Base-by-base conservation (phyloP, 2,797 vertebrate genomes). In the Hydrolagus colliei region DNA sequence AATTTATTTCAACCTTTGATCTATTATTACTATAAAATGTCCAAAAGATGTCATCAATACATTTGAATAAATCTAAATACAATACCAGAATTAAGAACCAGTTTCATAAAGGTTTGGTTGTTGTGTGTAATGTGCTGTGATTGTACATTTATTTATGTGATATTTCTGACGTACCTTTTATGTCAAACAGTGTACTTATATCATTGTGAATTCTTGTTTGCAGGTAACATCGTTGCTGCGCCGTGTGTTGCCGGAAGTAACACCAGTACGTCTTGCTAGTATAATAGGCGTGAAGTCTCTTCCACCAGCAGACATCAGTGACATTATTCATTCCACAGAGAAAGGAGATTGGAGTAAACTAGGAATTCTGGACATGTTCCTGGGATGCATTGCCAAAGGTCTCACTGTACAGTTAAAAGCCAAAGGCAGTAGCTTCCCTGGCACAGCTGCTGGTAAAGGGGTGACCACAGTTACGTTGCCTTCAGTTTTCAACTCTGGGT, bases 401-500 rank as follows among this genome's bases (percentile, higher is more conserved):
- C 97, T 99, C 88, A 99, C 98, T 10, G 98, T 99, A 87, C 98
- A 99, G 92, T 95, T 99, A 32, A 99, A 99, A 92, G 98, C 98
- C 92, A 99, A 99, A 94, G 98, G 98, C 88, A 97, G 96, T 88
- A 96, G 96, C 86, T 98, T 98, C 89, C 95, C 95, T 32, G 96
- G 98, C 76, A 98, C 95, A 89, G 93, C 95, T 63, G 97, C 95
- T 32, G 97, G 97, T 79, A 99, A 99, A 94, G 98, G 98, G 22
- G 97, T 99, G 87, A 99, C 98, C 71, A 99, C 98, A 0, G 97
- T 99, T 88, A 99, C 98, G 0, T 93, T 99, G 88, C 97, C 98
- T 16, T 98, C 99, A 97, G 97, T 99, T 92, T 99, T 99, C 92
- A 99, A 99, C 93, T 99, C 98, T 89, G 99, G 97, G 98, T 99